Evolutionary conservation across 2,113 vertebrate genomes (phyloP), one percentile per base, ranked within the genome.

Genomic region (Coregonus clupeaformis): DNA sequence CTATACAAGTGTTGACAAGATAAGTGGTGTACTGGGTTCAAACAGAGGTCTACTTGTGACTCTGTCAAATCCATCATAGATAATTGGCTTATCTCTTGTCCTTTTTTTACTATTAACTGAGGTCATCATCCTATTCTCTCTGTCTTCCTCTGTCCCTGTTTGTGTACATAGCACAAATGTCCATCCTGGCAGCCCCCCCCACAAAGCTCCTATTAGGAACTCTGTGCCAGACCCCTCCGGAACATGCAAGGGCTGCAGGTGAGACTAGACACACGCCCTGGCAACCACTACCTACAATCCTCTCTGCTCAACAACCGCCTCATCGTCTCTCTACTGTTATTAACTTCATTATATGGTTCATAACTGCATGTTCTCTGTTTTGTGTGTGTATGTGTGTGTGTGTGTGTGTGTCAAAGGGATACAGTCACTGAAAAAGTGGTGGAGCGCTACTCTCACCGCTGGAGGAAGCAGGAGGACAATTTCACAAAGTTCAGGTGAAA

Each of bases 401-500:
- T 62, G 68, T 77, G 6, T 59, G 57, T 72, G 27, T 42, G 12
- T 69, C 47, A 52, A 78, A 82, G 88, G 67, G 45, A 77, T 12
- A 13, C 12, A 20, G 30, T 82, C 25, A 88, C 90, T 32, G 13
- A 82, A 6, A 87, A 86, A 55, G 68, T 84, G 1, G 1, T 79
- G 30, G 65, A 80, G 36, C 62, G 25, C 5, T 86, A 90, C 55
- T 82, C 85, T 52, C 14, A 71, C 6, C 29, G 29, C 64, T 93
- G 93, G 91, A 81, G 62, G 68, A 92, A 76, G 76, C 79, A 89
- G 22, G 88, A 91, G 25, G 71, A 72, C 4, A 89, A 87, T 68
- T 79, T 78, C 25, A 59, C 72, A 27, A 84, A 74, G 25, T 90
- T 92, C 85, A 92, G 91, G 93, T 93, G 77, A 85, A 74, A 68